Conservation (phyloP, 2,888 invertebrate species). For the Ypsolopha scabrella region DNA sequence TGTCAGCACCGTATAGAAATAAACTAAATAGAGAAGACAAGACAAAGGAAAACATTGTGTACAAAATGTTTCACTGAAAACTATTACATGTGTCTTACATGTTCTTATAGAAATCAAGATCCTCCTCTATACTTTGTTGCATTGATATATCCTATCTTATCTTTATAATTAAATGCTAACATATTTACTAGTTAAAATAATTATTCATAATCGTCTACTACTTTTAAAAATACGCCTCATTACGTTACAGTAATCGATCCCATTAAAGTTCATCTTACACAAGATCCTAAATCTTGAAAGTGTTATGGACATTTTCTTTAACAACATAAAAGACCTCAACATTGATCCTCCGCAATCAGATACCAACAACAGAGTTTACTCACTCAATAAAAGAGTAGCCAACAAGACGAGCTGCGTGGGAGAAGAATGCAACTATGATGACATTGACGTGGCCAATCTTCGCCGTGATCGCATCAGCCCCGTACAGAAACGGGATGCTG, state of each 20-base stretch:
- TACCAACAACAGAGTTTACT: slow-evolving; percentile 35
- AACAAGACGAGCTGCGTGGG: slow-evolving; percentile 84
- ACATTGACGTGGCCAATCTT: slow-evolving; percentile 87
- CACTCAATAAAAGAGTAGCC: slow-evolving; percentile 89
- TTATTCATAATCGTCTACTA: too few relatives aligned
- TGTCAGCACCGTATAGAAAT: too few relatives aligned
- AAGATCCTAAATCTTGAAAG: too few relatives aligned
- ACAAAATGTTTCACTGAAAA: neutral
- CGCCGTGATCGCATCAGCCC: slow-evolving; percentile 85
- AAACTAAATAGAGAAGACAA: neutral
- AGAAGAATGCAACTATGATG: slow-evolving; percentile 86
- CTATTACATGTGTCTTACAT: neutral
- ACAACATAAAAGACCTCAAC: neutral
- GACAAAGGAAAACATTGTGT: neutral
- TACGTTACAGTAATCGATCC: too few relatives aligned
- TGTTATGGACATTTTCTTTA: too few relatives aligned
- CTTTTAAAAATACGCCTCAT: too few relatives aligned
- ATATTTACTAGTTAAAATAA: too few relatives aligned
- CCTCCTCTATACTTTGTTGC: too few relatives aligned
- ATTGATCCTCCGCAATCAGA: neutral
- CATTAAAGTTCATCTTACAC: too few relatives aligned
- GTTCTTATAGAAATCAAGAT: too few relatives aligned
- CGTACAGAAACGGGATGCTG: slow-evolving; percentile 87
- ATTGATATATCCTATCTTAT: too few relatives aligned
- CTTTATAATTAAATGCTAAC: too few relatives aligned